Conservation (phyloP, 2,797 vertebrate genomes). For the Ptychadena robeensis region DNA sequence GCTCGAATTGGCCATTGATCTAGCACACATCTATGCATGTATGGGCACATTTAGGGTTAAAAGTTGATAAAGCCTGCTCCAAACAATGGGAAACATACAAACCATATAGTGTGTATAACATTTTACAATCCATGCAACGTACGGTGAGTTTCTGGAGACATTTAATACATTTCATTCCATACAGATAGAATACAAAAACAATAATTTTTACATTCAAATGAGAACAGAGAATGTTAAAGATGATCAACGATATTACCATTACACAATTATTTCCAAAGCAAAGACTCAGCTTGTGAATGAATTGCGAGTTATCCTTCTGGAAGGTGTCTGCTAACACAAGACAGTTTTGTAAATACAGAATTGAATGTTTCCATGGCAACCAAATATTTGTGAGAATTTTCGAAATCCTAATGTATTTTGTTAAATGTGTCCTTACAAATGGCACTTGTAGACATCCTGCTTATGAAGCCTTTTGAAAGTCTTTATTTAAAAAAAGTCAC, state of each 20-base stretch:
- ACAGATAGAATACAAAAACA: background rate
- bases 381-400: conserved; percentile 45
- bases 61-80: too few relatives aligned
- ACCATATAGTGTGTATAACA: too few relatives aligned
- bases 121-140: too few relatives aligned
- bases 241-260: background rate
- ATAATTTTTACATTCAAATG: background rate
- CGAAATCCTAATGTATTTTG: conserved; percentile 26
- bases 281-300: conserved; percentile 19
- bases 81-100: background rate
- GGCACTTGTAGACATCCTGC: background rate
- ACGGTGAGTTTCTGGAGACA: background rate
- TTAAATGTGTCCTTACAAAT: conserved; percentile 22
- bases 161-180: background rate
- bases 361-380: conserved; percentile 47
- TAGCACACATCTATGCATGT: too few relatives aligned
- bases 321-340: conserved; percentile 26
- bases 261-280: background rate
- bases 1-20: too few relatives aligned
- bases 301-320: background rate
- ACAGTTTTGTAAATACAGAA: conserved; percentile 36
- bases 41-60: too few relatives aligned
- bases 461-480: background rate
- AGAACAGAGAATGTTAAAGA: background rate
- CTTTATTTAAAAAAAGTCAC: background rate